A percentile compares a stretch with the other conserved stretches of the same genome.
These are phyloP conservation scores for Pollenia amentaria DNA, from an alignment of 2,888 invertebrate species.

Conservation along the genomic window DNA sequence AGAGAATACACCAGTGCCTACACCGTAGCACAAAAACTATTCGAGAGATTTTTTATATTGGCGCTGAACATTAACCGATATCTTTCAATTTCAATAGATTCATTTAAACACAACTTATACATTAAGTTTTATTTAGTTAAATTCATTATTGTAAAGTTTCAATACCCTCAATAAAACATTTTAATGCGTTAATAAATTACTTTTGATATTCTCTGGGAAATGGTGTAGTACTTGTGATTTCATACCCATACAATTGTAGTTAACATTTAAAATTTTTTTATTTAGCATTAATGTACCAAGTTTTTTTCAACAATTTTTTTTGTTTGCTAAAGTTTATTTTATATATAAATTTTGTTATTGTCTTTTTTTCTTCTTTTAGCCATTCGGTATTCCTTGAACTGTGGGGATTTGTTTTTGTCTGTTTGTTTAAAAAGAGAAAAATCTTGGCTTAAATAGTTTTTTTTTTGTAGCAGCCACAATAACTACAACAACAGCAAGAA, in stretches of 20 bases:
- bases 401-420: constrained; percentile 19
- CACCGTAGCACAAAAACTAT: too few relatives aligned
- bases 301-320: constrained; percentile 4
- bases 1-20: too few relatives aligned
- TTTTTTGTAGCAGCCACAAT: constrained; percentile 11
- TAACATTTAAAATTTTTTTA: constrained; percentile 53
- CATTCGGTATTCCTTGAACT: constrained; percentile 40
- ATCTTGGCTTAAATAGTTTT: constrained; percentile 40
- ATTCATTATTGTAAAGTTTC: too few relatives aligned
- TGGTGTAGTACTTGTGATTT: constrained; percentile 57
- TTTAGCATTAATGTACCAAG: constrained; percentile 14
- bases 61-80: too few relatives aligned
- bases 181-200: too few relatives aligned
- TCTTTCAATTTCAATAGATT: too few relatives aligned
- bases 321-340: constrained; percentile 45
- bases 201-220: constrained; percentile 10
- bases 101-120: too few relatives aligned
- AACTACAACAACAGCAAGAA: constrained; percentile 25
- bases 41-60: too few relatives aligned
- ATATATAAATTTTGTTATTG: constrained; percentile 15
- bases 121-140: too few relatives aligned
- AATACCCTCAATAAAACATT: too few relatives aligned
- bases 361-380: constrained; percentile 42
- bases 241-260: constrained; percentile 45
- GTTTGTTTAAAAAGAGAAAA: constrained; percentile 42